phyloP scores from a whole-genome alignment of 1,140 invertebrate genomes.

The Tachypleus tridentatus region DNA sequence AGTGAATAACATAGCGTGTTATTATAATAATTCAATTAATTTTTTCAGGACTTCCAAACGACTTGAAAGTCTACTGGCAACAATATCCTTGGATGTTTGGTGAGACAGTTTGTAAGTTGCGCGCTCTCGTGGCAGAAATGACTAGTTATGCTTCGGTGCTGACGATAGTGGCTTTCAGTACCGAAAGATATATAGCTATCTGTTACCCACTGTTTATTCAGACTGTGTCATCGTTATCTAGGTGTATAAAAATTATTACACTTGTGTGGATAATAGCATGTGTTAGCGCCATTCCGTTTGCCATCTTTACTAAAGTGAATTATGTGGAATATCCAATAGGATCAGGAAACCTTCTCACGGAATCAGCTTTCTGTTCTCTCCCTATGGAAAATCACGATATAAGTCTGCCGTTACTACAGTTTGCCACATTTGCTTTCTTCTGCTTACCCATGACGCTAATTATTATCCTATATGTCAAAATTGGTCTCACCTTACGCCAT shows the following conservation, averaged over 20 bases:
- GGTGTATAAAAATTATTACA: conserved; percentile 62
- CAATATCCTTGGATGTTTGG: conserved; percentile 38
- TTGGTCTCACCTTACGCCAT: conserved; percentile 31
- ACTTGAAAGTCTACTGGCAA: conserved; percentile 36
- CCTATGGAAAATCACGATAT: conserved; percentile 6
- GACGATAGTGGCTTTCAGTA: conserved; percentile 56
- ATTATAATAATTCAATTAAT: background rate
- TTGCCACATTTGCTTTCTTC: conserved; percentile 27
- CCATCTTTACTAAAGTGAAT: conserved; percentile 25
- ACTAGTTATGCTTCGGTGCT: conserved; percentile 51
- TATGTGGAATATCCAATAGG: conserved; percentile 18
- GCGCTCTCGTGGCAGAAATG: conserved; percentile 34
- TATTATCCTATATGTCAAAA: conserved; percentile 25
- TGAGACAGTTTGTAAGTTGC: conserved; percentile 34
- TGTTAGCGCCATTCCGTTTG: conserved; percentile 63
- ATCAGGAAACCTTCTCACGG: conserved; percentile 24
- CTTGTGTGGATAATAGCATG: conserved; percentile 62
- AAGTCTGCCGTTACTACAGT: conserved; percentile 7
- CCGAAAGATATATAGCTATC: conserved; percentile 68
- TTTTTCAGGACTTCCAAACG: conserved; percentile 32
- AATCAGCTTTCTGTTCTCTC: conserved; percentile 64
- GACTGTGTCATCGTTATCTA: conserved; percentile 59
- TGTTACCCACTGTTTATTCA: conserved; percentile 68
- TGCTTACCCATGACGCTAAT: conserved; percentile 14
- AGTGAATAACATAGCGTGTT: no score